phyloP scores from a whole-genome alignment of 2,113 vertebrate species.

The Alaudala cheleensis region DNA sequence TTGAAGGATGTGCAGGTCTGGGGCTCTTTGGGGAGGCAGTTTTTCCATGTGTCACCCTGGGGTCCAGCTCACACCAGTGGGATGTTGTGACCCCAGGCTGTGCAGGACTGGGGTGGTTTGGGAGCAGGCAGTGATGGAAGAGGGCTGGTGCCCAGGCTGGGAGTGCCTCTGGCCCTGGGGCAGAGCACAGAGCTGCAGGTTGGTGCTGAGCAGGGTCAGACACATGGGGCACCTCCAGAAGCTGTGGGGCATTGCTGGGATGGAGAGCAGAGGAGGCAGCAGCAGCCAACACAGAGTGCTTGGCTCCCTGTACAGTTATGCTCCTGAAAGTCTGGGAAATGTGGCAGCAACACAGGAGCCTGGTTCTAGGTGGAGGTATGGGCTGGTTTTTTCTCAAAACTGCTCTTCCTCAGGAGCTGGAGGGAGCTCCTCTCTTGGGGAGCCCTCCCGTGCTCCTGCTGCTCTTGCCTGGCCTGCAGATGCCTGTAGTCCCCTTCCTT shows the following conservation, averaged over 20 bases:
- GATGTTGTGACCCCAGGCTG: not conserved
- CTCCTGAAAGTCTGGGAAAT: not conserved
- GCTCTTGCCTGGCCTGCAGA: not conserved
- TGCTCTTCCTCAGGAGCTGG: not conserved
- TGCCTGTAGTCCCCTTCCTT: not conserved
- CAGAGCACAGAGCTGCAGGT: not conserved
- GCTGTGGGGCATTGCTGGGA: not conserved
- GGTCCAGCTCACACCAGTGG: accelerated
- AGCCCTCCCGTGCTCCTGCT: not conserved
- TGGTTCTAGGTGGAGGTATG: not conserved
- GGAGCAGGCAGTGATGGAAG: not conserved
- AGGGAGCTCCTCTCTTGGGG: not conserved
- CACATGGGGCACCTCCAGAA: not conserved
- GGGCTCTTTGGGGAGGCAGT: not conserved
- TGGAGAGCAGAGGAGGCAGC: not conserved
- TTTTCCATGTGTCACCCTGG: not conserved
- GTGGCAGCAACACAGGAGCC: not conserved
- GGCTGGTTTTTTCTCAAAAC: not conserved
- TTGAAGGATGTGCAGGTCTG: not conserved
- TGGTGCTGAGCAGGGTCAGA: not conserved
- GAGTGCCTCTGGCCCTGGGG: not conserved
- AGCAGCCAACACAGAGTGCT: not conserved
- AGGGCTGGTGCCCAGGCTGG: not conserved
- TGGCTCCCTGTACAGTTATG: not conserved
- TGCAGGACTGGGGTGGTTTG: not conserved